Conservation (phyloP, 2,113 vertebrate species). For the Martes martes region DNA sequence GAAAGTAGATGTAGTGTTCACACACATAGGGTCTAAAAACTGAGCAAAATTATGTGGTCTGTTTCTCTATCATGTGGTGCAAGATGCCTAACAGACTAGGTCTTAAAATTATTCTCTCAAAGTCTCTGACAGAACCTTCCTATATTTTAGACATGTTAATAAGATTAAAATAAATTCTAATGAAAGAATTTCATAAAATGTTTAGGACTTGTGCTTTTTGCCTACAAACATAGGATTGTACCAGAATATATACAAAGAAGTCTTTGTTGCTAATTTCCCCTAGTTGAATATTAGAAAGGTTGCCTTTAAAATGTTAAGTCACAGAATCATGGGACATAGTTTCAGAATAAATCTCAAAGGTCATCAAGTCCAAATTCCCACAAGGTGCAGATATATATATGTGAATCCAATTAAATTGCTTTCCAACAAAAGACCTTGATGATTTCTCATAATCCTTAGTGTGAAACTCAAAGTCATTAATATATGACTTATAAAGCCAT, state of each 20-base stretch:
- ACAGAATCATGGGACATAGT: background rate
- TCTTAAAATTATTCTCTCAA: background rate
- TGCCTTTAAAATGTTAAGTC: background rate
- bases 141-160: background rate
- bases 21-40: background rate
- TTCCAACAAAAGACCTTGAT: background rate
- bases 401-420: background rate
- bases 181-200: background rate
- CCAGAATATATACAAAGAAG: background rate
- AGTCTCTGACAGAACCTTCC: background rate
- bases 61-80: background rate
- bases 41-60: background rate
- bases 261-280: background rate
- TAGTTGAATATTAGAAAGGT: background rate
- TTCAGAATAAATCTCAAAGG: background rate
- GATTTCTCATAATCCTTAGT: background rate
- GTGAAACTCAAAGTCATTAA: background rate
- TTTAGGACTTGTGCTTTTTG: background rate
- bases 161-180: background rate
- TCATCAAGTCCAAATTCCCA: background rate
- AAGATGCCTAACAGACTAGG: background rate
- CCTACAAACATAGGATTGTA: background rate
- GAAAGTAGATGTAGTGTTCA: background rate
- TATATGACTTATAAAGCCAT: background rate
- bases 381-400: background rate